Percentiles rank a stretch among this genome's conserved stretches.
Conservation (phyloP, 2,113 vertebrate species). For the Gila orcuttii region DNA sequence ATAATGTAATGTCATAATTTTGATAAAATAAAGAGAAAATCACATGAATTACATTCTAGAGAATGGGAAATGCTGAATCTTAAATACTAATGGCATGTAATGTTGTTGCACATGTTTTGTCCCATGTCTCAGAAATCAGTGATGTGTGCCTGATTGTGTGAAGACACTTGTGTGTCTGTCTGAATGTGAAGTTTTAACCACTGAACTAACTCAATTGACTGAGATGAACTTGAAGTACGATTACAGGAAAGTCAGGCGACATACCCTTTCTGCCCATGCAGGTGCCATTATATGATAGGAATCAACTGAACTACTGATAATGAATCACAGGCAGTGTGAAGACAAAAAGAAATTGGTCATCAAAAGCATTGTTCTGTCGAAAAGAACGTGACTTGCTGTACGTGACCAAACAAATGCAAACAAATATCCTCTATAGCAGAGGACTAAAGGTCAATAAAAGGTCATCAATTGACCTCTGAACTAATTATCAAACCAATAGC, state of each 20-base stretch:
- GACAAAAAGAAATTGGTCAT: neutral
- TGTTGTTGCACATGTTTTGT: neutral
- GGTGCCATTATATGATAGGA: conserved; percentile 1
- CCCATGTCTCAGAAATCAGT: neutral
- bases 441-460: neutral
- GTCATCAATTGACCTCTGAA: conserved; percentile 14
- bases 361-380: neutral
- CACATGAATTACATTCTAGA: neutral
- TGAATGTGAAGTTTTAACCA: neutral
- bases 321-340: neutral
- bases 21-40: neutral
- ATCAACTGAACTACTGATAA: conserved; percentile 32
- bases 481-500: conserved; percentile 25
- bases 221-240: neutral
- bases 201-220: neutral
- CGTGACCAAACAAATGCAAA: neutral
- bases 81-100: neutral
- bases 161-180: neutral
- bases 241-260: conserved; percentile 25
- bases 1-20: neutral
- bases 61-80: neutral
- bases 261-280: neutral
- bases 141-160: neutral
- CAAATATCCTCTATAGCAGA: neutral
- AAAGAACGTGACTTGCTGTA: neutral